Base-by-base conservation (phyloP, 2,797 vertebrate genomes). In the Microchirus variegatus region DNA sequence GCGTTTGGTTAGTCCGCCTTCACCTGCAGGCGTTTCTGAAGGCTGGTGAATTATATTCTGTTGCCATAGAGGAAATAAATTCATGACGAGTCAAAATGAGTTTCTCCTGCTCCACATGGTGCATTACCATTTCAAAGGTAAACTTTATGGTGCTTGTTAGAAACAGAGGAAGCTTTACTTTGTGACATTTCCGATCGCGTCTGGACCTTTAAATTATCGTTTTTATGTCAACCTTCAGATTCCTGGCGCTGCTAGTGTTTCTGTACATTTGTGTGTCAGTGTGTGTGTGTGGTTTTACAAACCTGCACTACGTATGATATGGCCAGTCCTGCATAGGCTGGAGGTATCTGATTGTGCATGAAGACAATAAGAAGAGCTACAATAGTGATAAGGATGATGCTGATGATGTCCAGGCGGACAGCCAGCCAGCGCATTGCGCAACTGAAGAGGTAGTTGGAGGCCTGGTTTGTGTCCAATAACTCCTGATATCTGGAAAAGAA, bases 301-400 rank as follows among this genome's bases (percentile, higher is more conserved):
- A 95, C 94, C 94, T 95, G 94, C 70, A 95, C 90, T 5, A 88
- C 93, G 17, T 95, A 95, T 0, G 93, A 94, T 74, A 95, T 89
- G 72, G 94, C 94, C 46, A 95, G 87, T 53, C 94, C 94, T 10
- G 94, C 93, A 9, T 92, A 93, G 35, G 94, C 92, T 43, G 94
- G 90, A 66, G 93, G 78, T 79, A 95, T 93, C 55, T 89, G 89
- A 75, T 90, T 90, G 63, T 93, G 93, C 92, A 93, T 94, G 79
- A 93, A 80, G 72, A 95, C 90, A 51, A 95, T 94, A 65, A 94
- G 68, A 56, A 94, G 80, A 14, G 93, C 91, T 17, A 93, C 90
- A 16, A 77, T 51, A 31, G 93, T 93, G 83, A 94, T 92, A 62
- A 95, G 89, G 16, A 72, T 58, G 72, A 94, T 93, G 75, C 93